Evolutionary conservation across 2,113 vertebrate species (phyloP), one percentile per base, ranked within the genome.

Genomic region (Colinus virginianus): DNA sequence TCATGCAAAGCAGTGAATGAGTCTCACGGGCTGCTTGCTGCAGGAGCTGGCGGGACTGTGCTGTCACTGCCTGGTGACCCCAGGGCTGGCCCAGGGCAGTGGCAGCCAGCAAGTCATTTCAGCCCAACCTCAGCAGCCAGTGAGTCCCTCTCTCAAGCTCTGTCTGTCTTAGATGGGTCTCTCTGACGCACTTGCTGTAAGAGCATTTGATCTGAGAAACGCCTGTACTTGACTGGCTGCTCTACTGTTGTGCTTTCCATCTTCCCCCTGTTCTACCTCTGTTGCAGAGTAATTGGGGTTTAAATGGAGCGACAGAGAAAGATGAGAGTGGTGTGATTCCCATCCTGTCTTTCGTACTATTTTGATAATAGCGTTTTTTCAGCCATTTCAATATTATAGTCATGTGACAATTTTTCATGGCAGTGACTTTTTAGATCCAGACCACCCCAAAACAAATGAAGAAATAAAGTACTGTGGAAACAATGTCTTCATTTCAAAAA

Each of bases 161-260:
- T 7, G 7, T 8, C 4, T 4, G 13, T 3, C 36, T 56, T 20
- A 5, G 43, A 4, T 36, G 6, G 17, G 22, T 1, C 28, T 7
- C 7, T 2, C 28, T 7, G 28, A 9, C 10, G 13, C 40, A 43
- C 19, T 45, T 23, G 32, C 58, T 34, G 0, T 6, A 43, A 7
- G 20, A 32, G 7, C 13, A 2, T 12, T 55, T 45, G 1, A 1
- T 9, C 25, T 1, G 6, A 12, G 20, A 17, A 11, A 9, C 36
- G 13, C 58, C 42, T 14, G 30, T 6, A 0, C 25, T 4, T 7
- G 0, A 7, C 36, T 67, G 45, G 8, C 28, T 30, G 55, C 14
- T 1, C 42, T 71, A 10, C 38, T 13, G 25, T 32, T 1, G 1
- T 3, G 7, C 26, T 66, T 55, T 66, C 19, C 3, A 4, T 34